Evolutionary conservation across 2,113 vertebrate genomes (phyloP).

Genomic region (Dermatemys mawii): DNA sequence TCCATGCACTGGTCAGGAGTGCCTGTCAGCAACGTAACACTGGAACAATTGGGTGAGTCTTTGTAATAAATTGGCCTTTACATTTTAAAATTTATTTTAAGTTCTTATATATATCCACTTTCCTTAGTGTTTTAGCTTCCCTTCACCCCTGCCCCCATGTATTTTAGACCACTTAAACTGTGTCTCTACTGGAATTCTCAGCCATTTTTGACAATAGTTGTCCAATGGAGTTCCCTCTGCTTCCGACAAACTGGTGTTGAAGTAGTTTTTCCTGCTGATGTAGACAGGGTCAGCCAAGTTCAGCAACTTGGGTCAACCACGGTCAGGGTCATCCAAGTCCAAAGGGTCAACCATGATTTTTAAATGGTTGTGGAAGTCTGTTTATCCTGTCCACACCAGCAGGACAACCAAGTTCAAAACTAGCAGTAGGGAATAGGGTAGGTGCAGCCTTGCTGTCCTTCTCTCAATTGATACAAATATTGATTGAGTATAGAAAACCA

Average conservation of each 20-base stretch:
- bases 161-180: not conserved
- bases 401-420: not conserved
- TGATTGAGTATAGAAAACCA: not conserved
- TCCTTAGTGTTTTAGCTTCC: not conserved
- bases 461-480: not conserved
- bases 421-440: not conserved
- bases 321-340: not conserved
- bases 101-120: not conserved
- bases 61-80: not conserved
- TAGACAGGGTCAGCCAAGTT: not conserved
- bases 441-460: not conserved
- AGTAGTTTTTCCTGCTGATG: not conserved
- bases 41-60: conserved; percentile 81
- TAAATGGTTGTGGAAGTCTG: not conserved
- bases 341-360: not conserved
- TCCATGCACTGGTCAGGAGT: conserved; percentile 77
- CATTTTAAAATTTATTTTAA: not conserved
- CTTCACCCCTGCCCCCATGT: not conserved
- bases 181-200: rapidly evolving
- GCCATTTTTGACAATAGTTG: not conserved
- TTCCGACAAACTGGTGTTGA: not conserved
- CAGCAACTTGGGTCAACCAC: not conserved
- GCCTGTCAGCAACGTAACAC: conserved; percentile 77
- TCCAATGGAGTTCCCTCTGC: not conserved
- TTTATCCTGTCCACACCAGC: not conserved